These are phyloP conservation scores for Lateolabrax maculatus DNA, from an alignment of 2,797 vertebrate genomes.

Conservation along the genomic window DNA sequence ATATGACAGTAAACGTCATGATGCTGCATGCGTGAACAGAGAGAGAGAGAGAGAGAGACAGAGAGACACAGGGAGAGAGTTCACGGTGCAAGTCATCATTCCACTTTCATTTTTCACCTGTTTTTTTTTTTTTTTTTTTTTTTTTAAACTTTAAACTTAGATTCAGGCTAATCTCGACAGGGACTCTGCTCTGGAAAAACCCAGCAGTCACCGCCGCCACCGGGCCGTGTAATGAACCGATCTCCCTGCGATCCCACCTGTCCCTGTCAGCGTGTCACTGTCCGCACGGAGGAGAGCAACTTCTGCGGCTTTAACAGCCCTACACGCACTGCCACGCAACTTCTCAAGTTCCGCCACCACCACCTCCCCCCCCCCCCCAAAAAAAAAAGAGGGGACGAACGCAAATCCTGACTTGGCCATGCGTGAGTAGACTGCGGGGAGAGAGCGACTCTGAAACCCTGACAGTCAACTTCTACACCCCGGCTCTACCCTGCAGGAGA, in stretches of 20 bases:
- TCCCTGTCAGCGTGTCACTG: not conserved
- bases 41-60: not conserved
- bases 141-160: conserved; percentile 12
- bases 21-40: conserved; percentile 11
- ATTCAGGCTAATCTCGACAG: conserved; percentile 16
- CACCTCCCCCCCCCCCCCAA: not conserved
- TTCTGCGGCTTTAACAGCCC: conserved; percentile 12
- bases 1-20: conserved; percentile 24
- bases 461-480: conserved; percentile 38
- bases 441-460: conserved; percentile 9
- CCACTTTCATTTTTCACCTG: not conserved
- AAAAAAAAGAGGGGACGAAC: not conserved
- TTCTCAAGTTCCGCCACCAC: conserved; percentile 29
- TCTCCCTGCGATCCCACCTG: too few relatives aligned
- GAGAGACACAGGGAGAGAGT: too few relatives aligned
- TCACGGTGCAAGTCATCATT: not conserved
- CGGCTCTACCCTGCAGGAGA: not conserved
- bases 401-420: not conserved
- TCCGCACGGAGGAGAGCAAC: conserved; percentile 28
- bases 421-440: not conserved
- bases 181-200: not conserved
- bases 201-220: not conserved
- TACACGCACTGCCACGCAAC: conserved; percentile 43
- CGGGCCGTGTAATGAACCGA: conserved; percentile 31
- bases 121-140: not conserved